Percentiles rank a stretch among this genome's conserved stretches.
These are phyloP conservation scores for Taenioides sp. DNA, from an alignment of 2,797 vertebrate genomes.

Conservation along the genomic window DNA sequence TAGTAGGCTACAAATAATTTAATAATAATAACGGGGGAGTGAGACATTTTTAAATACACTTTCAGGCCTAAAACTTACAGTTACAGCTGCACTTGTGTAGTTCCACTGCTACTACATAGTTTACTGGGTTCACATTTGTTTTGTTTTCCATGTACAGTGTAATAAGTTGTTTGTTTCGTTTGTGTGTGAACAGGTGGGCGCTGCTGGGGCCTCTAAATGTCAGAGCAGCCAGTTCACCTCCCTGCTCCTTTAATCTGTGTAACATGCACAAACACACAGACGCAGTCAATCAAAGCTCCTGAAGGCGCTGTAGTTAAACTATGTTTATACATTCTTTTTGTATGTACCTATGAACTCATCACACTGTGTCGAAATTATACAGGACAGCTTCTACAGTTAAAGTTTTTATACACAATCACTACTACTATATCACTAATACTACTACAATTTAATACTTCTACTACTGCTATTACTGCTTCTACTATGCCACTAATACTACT, in stretches of 20 bases:
- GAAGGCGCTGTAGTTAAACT: constrained; percentile 44
- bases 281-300: constrained; percentile 60
- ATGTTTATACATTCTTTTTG: constrained; percentile 51
- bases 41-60: no score
- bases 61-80: background rate
- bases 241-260: constrained; percentile 65
- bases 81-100: background rate
- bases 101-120: background rate
- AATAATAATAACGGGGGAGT: no score
- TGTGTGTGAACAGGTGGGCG: constrained; percentile 60
- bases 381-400: background rate
- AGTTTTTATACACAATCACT: background rate
- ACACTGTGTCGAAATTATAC: constrained; percentile 56
- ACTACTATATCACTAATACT: background rate
- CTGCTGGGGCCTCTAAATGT: constrained; percentile 67
- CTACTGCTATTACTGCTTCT: background rate
- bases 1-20: no score
- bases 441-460: background rate
- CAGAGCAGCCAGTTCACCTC: constrained; percentile 74
- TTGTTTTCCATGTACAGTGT: constrained; percentile 29
- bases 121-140: background rate
- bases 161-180: constrained; percentile 52
- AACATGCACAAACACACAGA: constrained; percentile 25
- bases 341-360: constrained; percentile 52
- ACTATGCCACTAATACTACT: background rate